phyloP scores from a whole-genome alignment of 2,888 invertebrate species.

The Spicauda simplicius region DNA sequence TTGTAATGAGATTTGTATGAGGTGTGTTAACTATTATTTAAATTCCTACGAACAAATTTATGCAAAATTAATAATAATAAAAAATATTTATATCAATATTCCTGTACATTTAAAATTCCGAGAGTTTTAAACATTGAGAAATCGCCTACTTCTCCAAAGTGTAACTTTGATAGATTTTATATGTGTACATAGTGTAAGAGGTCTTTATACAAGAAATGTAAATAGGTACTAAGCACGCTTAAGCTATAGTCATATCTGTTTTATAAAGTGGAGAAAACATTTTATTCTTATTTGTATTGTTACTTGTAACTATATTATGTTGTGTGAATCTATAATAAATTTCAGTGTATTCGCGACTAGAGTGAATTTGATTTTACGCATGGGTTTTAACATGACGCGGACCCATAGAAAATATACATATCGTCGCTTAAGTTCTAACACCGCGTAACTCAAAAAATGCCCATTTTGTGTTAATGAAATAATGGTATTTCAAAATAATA shows the following conservation, averaged over 20 bases:
- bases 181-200: conserved; percentile 5
- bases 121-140: background rate
- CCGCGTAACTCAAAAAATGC: no score
- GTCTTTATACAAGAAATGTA: conserved; percentile 6
- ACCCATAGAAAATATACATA: no score
- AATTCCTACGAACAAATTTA: background rate
- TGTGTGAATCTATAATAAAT: no score
- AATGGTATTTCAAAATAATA: no score
- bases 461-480: no score
- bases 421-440: no score
- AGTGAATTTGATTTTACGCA: no score
- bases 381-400: no score
- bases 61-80: background rate
- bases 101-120: background rate
- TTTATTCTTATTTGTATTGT: no score
- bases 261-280: background rate
- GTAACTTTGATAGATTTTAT: background rate
- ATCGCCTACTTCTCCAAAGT: conserved; percentile 3
- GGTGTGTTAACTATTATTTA: background rate
- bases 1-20: background rate
- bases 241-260: background rate
- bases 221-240: conserved; percentile 1
- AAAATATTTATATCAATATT: conserved; percentile 2
- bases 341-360: no score
- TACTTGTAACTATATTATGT: no score